Evolutionary conservation across 2,888 invertebrate species (phyloP), one percentile per base, ranked within the genome.

Genomic region (Sceliomorpha sp.): DNA sequence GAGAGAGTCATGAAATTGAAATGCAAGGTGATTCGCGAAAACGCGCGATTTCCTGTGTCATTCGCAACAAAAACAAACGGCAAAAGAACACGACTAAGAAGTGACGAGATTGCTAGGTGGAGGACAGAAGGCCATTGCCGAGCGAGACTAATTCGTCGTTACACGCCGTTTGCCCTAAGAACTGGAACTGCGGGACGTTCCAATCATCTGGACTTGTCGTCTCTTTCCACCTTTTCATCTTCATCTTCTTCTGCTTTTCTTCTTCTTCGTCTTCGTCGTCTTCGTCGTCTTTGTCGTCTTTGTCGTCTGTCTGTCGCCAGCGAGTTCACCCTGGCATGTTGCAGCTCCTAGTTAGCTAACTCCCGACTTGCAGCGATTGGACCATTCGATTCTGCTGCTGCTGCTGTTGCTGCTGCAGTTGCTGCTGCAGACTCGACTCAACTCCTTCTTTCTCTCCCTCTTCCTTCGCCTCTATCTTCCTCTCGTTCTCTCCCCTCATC

Each of bases 321-420:
- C n/a, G n/a, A n/a, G n/a, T n/a, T n/a, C n/a, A n/a, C n/a, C n/a
- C n/a, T 37, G 42, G 1, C 50, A 14, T 50, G 51, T 32, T 59
- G 47, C 40, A 53, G 39, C 53, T 44, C 39, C 62, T 62, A 68
- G 68, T 68, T 68, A 68, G 62, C 42, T 36, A 37, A 62, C 27
- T 56, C n/a, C n/a, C n/a, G 56, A 56, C 50, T 60, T 55, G 58
- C 70, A 39, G 59, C 64, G 59, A 70, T 68, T 62, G 68, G 68
- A 40, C 62, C 56, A 14, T 24, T 51, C 58, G 68, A 68, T 68
- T 68, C 62, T 36, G 39, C 34, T 31, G 45, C 66, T n/a, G n/a
- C n/a, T n/a, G n/a, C n/a, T n/a, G n/a, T n/a, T n/a, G n/a, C n/a
- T n/a, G n/a, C n/a, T n/a, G n/a, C n/a, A n/a, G n/a, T n/a, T n/a